Evolutionary conservation across 2,113 vertebrate species (phyloP).

Genomic region (Fukomys damarensis): DNA sequence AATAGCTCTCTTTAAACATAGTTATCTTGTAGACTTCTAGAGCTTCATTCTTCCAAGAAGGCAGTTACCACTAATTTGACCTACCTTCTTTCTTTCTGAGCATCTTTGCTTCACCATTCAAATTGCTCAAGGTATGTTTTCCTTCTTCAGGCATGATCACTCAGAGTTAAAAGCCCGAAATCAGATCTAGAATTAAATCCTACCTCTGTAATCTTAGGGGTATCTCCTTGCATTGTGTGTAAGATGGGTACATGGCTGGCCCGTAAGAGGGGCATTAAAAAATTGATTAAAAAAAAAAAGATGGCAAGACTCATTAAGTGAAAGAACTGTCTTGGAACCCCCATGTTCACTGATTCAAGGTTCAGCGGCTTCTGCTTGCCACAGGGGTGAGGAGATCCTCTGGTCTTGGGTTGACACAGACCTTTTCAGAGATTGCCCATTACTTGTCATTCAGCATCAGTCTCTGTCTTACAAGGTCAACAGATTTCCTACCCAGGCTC

Average conservation of each 20-base stretch:
- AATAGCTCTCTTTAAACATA: conserved; percentile 41
- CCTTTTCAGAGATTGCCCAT: not conserved
- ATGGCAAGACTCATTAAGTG: not conserved
- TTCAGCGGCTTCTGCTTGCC: not conserved
- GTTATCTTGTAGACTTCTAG: not conserved
- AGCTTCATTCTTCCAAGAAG: conserved; percentile 33
- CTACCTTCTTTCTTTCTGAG: not conserved
- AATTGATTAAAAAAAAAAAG: not conserved
- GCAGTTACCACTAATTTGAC: not conserved
- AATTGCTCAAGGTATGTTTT: not conserved
- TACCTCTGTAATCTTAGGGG: not conserved
- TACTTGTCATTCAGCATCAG: not conserved
- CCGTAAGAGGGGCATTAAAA: not conserved
- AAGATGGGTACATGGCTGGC: not conserved
- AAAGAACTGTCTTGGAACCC: not conserved
- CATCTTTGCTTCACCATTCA: not conserved
- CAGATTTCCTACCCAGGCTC: not conserved
- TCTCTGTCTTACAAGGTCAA: not conserved
- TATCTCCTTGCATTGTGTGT: not conserved
- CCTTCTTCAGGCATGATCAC: not conserved
- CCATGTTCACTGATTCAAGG: not conserved
- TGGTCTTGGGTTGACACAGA: not conserved
- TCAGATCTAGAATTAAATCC: not conserved
- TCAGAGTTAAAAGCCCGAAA: not conserved
- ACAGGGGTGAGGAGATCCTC: not conserved